Conservation (phyloP, 1,140 invertebrate genomes). For the Palaemon carinicauda region DNA sequence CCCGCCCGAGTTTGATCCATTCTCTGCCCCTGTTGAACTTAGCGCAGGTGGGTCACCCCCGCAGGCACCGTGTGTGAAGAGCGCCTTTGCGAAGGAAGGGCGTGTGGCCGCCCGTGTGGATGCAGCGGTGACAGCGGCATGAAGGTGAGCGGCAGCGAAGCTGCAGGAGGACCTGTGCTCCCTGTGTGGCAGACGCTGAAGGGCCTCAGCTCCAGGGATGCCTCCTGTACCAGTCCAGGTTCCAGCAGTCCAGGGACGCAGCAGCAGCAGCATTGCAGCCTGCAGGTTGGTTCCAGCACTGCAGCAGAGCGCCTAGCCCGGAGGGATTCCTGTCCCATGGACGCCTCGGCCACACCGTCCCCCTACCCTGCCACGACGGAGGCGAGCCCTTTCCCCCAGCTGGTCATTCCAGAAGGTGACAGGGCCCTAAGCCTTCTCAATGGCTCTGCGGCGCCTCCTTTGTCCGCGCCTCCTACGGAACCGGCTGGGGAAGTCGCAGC, state of each 20-base stretch:
- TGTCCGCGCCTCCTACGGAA: slow-evolving; percentile 14
- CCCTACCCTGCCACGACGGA: not conserved
- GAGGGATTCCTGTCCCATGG: slow-evolving; percentile 24
- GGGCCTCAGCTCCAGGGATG: slow-evolving; percentile 49
- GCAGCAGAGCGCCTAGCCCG: slow-evolving; percentile 42
- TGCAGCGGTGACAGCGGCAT: slow-evolving; percentile 45
- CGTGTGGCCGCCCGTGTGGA: slow-evolving; percentile 47
- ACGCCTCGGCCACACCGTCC: not conserved
- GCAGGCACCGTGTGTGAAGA: slow-evolving; percentile 47
- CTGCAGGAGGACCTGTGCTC: slow-evolving; percentile 20
- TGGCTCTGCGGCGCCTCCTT: slow-evolving; percentile 23
- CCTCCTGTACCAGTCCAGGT: slow-evolving; percentile 6
- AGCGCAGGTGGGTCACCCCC: not conserved
- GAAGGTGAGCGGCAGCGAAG: slow-evolving; percentile 40
- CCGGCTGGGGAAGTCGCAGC: not conserved
- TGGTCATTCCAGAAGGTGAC: slow-evolving; percentile 35
- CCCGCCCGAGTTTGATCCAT: not conserved
- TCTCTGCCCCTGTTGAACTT: slow-evolving; percentile 26
- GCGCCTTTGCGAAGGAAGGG: slow-evolving; percentile 36
- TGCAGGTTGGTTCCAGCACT: not conserved
- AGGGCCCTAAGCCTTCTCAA: slow-evolving; percentile 8
- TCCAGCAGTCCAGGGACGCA: slow-evolving; percentile 6
- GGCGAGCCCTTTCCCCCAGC: not conserved
- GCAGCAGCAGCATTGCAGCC: not conserved
- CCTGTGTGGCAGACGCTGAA: slow-evolving; percentile 49